A percentile compares a stretch with the other conserved stretches of the same genome.
Evolutionary conservation across 2,888 invertebrate genomes (phyloP).

Genomic region (Tubulanus polymorphus): DNA sequence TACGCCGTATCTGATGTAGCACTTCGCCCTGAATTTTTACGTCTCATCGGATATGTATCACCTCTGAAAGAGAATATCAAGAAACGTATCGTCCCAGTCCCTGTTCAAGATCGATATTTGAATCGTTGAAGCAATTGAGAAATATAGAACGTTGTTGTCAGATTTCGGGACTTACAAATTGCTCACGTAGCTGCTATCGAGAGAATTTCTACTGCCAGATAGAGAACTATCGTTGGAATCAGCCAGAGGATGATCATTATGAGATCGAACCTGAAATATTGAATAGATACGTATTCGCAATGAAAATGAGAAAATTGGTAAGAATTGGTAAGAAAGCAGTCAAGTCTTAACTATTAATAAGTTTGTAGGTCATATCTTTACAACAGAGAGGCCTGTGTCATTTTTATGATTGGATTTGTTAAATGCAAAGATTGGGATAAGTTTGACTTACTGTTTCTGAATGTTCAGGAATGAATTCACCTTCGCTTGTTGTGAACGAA

Average conservation of each 20-base stretch:
- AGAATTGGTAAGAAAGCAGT: no score
- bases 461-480: conserved; percentile 25
- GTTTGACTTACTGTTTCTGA: not conserved
- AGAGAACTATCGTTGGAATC: not conserved
- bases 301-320: not conserved
- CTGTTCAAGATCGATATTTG: conserved; percentile 8
- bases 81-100: not conserved
- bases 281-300: no score
- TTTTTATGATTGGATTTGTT: no score
- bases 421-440: not conserved
- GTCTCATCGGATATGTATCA: conserved; percentile 30
- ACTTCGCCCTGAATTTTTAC: conserved; percentile 32
- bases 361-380: no score
- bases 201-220: conserved; percentile 28
- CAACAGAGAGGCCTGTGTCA: no score
- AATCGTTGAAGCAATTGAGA: not conserved
- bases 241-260: no score
- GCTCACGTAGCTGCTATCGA: conserved; percentile 41
- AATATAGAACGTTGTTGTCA: not conserved
- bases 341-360: no score
- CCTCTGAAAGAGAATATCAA: conserved; percentile 22
- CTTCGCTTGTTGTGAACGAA: conserved; percentile 20
- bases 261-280: no score
- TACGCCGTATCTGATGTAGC: conserved; percentile 27
- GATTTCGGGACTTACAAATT: conserved; percentile 27